Evolutionary conservation across 2,888 invertebrate genomes (phyloP), one percentile per base, ranked within the genome.

Genomic region (Meta bourneti): DNA sequence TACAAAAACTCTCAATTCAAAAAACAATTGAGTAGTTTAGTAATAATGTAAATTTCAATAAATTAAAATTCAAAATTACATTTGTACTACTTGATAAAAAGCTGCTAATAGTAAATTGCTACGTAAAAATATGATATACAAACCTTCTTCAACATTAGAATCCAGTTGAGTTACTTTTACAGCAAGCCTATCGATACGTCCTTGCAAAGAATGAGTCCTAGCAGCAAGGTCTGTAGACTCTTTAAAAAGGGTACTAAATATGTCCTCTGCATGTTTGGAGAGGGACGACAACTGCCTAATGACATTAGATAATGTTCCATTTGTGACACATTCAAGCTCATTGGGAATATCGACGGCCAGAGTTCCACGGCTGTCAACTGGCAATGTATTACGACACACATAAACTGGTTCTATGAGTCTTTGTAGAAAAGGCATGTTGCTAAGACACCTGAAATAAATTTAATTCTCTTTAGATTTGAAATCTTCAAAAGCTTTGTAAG

Each of bases 291-390:
- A 94, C 94, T 96, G 96, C 93, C 99, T 96, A 94, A 99, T 98
- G 91, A 99, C 97, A 95, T 99, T 99, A 89, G 99, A 98, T 93
- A 99, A 96, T 0, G 99, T 98, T 94, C 98, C 98, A 95, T 99
- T 99, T 84, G 99, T 98, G 93, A 98, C 98, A 93, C 99, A 99
- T 95, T 99, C 99, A 93, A 99, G 96, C 95, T 99, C 99, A 94
- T 98, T 98, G 77, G 98, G 97, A 94, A 98, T 96, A 51, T 91
- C 89, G 74, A 89, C 85, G 54, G 88, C 89, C 48, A 89, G 75
- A n/a, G 87, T 19, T 13, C 94, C 61, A 94, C 94, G 69, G 16
- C 91, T 85, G 19, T 93, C 94, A n/a, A 94, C 94, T 93, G 98
- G 98, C 94, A 99, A 97, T 93, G 98, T 98, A 94, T 98, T 98